Evolutionary conservation across 2,888 invertebrate species (phyloP).

Genomic region (Holacanthella duospinosa): DNA sequence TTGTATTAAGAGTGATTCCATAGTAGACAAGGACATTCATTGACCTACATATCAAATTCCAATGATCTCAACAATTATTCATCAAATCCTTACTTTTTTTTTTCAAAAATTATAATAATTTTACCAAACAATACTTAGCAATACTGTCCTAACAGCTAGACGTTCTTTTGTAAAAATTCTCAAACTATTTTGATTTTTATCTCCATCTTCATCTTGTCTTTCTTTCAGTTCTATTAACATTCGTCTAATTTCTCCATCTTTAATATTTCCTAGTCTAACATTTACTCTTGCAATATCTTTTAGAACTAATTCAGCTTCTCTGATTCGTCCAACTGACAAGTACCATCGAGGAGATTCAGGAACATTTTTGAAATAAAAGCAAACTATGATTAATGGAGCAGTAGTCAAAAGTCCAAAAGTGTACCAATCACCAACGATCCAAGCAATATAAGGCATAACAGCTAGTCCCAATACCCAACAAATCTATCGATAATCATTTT

Average conservation of each 20-base stretch:
- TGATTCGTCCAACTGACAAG: conserved; percentile 23
- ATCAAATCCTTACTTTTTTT: too few relatives aligned
- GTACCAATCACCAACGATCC: not conserved
- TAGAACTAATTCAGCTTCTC: conserved; percentile 26
- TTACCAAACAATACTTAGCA: conserved; percentile 4
- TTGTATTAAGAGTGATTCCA: conserved; percentile 39
- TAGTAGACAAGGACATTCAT: conserved; percentile 39
- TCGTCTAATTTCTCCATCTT: not conserved
- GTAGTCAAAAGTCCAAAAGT: conserved; percentile 5
- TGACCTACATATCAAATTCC: conserved; percentile 22
- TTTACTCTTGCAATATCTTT: conserved; percentile 23
- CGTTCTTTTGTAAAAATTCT: conserved; percentile 8
- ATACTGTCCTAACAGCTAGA: conserved; percentile 11
- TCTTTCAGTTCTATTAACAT: not conserved
- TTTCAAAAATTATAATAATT: too few relatives aligned
- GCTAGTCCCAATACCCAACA: not conserved
- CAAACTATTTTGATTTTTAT: conserved; percentile 8
- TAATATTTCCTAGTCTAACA: conserved; percentile 9
- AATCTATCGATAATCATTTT: not conserved
- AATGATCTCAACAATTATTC: not conserved
- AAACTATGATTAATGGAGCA: conserved; percentile 20
- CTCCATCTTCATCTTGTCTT: not conserved
- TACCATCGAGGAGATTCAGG: conserved; percentile 35
- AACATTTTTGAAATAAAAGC: conserved; percentile 20
- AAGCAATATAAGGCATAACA: not conserved